Evolutionary conservation across 2,113 vertebrate genomes (phyloP).

Genomic region (Platysteira castanea): DNA sequence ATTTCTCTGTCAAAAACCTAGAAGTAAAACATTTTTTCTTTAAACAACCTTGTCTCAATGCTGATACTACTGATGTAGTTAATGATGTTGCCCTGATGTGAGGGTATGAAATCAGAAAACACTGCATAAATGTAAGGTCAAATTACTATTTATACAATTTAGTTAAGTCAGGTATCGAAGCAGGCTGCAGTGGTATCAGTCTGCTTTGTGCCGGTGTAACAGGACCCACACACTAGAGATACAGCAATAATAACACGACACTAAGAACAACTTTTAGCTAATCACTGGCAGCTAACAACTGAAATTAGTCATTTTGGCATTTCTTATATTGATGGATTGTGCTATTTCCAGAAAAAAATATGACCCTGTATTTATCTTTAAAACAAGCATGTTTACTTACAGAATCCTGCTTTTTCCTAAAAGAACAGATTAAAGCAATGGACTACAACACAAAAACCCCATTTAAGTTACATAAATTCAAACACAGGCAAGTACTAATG

Average conservation of each 20-base stretch:
- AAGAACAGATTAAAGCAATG: neutral
- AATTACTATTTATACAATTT: neutral
- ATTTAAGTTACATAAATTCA: neutral
- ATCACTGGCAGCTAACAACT: neutral
- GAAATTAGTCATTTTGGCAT: conserved; percentile 3
- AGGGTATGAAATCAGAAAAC: neutral
- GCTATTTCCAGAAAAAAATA: neutral
- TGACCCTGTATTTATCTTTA: neutral
- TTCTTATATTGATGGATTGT: neutral
- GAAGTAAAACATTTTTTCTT: neutral
- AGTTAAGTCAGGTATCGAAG: neutral
- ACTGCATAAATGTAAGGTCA: accelerated
- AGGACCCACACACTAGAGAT: neutral
- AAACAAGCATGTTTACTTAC: neutral
- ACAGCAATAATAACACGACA: neutral
- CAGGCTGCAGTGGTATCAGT: neutral
- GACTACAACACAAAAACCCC: neutral
- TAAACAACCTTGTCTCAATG: neutral
- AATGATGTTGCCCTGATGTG: neutral
- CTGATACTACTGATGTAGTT: neutral
- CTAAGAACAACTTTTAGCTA: neutral
- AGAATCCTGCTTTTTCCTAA: neutral
- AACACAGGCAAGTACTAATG: neutral
- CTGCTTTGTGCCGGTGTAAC: neutral
- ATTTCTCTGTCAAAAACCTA: neutral